phyloP scores from a whole-genome alignment of 2,797 vertebrate genomes.

The Myotis planiceps region DNA sequence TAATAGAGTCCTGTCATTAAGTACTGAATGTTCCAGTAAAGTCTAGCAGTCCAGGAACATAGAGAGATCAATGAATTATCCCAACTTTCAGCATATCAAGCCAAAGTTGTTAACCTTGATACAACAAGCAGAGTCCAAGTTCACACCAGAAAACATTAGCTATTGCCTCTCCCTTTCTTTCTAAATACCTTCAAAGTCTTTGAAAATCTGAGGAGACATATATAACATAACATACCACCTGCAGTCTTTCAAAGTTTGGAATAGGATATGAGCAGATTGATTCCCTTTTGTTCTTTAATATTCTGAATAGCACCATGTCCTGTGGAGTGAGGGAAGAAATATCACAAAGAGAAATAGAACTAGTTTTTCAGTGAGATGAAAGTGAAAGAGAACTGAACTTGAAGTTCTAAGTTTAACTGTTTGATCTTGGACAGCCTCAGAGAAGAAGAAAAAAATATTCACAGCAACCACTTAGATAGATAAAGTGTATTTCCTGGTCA shows the following conservation, averaged over 20 bases:
- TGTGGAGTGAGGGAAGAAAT: slow-evolving; percentile 38
- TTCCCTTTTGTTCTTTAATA: slow-evolving; percentile 54
- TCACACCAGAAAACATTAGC: slow-evolving; percentile 39
- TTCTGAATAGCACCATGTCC: slow-evolving; percentile 56
- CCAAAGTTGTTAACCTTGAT: not conserved
- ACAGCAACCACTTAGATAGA: not conserved
- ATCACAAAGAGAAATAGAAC: slow-evolving; percentile 4
- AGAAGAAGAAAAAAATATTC: not conserved
- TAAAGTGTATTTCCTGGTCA: not conserved
- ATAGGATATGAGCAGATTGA: slow-evolving; percentile 60
- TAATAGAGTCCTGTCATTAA: slow-evolving; percentile 41
- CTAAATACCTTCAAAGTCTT: slow-evolving; percentile 57
- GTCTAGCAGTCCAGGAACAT: not conserved
- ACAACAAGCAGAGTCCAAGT: slow-evolving; percentile 36
- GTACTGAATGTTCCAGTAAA: slow-evolving; percentile 63
- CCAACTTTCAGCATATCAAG: slow-evolving; percentile 49
- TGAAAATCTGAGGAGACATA: slow-evolving; percentile 28
- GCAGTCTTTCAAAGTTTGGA: slow-evolving; percentile 55
- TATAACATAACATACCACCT: slow-evolving; percentile 57
- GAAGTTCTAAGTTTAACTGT: not conserved
- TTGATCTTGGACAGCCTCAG: not conserved
- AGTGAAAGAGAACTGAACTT: not conserved
- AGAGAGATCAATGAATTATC: slow-evolving; percentile 66
- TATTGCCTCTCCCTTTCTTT: not conserved
- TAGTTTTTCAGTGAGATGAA: slow-evolving; percentile 23